Percentiles rank a stretch among this genome's conserved stretches.
These are phyloP conservation scores for Amblyornis subalaris DNA, from an alignment of 2,113 vertebrate species.

Conservation along the genomic window DNA sequence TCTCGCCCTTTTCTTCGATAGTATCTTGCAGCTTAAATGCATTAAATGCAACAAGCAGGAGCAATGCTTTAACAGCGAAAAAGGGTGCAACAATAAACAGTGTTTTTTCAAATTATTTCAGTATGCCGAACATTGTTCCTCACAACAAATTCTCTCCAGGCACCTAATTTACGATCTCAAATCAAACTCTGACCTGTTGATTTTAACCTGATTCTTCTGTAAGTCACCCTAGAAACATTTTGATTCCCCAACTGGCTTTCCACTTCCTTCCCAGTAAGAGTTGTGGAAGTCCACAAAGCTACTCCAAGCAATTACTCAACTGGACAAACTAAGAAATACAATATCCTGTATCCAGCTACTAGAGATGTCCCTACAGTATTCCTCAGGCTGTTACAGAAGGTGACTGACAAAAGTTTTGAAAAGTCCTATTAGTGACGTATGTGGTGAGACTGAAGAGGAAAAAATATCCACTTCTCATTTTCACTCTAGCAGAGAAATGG, in stretches of 20 bases:
- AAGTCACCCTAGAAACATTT: conserved; percentile 48
- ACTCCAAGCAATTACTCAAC: conserved; percentile 39
- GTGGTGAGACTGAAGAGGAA: neutral
- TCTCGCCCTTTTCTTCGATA: neutral
- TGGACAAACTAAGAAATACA: conserved; percentile 47
- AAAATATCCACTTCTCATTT: neutral
- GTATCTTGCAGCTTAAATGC: neutral
- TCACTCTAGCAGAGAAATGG: neutral
- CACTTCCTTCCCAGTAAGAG: conserved; percentile 32
- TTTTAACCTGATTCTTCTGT: conserved; percentile 43
- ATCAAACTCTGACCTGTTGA: neutral
- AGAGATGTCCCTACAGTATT: conserved; percentile 48
- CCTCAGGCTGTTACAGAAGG: neutral
- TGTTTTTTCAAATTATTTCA: neutral
- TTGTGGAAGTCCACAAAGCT: neutral
- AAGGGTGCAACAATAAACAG: neutral
- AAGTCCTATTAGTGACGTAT: conserved; percentile 41
- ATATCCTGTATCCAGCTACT: conserved; percentile 56
- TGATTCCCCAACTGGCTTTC: conserved; percentile 21
- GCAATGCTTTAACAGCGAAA: neutral
- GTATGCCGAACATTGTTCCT: neutral
- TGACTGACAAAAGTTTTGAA: conserved; percentile 51
- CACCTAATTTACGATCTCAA: conserved; percentile 7
- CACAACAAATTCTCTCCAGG: neutral
- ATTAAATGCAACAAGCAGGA: neutral